phyloP scores from a whole-genome alignment of 2,797 vertebrate species.

The Aplochiton taeniatus region DNA sequence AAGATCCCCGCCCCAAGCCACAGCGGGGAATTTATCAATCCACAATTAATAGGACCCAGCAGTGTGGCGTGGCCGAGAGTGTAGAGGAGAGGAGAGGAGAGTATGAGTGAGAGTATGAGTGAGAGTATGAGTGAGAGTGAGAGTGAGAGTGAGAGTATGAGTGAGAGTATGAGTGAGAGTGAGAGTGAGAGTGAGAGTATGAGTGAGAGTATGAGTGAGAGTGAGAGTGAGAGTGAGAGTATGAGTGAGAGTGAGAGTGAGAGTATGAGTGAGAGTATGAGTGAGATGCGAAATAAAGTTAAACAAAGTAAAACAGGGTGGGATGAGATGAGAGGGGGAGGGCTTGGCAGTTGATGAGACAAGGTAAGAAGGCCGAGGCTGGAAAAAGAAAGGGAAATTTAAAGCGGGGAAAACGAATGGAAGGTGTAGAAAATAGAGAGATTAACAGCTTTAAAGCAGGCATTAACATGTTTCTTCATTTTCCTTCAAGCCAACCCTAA shows the following conservation, averaged over 20 bases:
- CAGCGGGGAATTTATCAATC: conserved; percentile 63
- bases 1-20: conserved; percentile 56
- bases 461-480: neutral
- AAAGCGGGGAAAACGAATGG: neutral
- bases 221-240: neutral
- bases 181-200: neutral
- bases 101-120: conserved; percentile 4
- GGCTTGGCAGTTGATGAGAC: conserved; percentile 36
- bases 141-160: neutral
- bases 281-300: too few species aligned
- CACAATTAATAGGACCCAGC: conserved; percentile 65
- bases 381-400: neutral
- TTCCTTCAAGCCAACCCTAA: neutral
- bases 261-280: conserved; percentile 8
- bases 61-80: conserved; percentile 42
- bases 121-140: neutral
- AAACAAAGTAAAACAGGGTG: neutral
- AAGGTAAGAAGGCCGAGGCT: conserved; percentile 13
- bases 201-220: conserved; percentile 11
- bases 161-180: conserved; percentile 22
- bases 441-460: neutral
- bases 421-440: conserved; percentile 14
- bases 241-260: neutral
- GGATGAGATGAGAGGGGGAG: neutral
- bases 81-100: conserved; percentile 9